Evolutionary conservation across 2,888 invertebrate genomes (phyloP).

Genomic region (Temnothorax ravouxi): DNA sequence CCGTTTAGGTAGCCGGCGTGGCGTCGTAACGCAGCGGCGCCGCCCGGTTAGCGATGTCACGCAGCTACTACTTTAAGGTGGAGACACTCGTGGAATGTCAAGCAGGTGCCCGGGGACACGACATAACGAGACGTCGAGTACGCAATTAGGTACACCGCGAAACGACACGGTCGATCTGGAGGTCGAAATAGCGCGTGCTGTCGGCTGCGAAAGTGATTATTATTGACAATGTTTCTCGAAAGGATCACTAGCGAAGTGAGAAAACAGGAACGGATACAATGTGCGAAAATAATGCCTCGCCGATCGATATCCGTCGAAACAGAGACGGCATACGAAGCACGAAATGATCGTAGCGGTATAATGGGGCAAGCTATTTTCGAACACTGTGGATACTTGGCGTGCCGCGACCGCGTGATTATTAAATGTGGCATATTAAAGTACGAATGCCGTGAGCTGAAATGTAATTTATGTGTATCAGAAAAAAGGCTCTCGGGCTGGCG

Average conservation of each 20-base stretch:
- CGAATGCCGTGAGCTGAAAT: conserved; percentile 20
- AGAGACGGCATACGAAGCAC: neutral
- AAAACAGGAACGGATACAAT: neutral
- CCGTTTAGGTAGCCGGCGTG: conserved; percentile 34
- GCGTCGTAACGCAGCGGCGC: conserved; percentile 35
- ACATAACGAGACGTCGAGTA: conserved; percentile 49
- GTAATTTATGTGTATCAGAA: conserved; percentile 29
- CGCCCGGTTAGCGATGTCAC: conserved; percentile 43
- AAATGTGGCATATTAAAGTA: conserved; percentile 41
- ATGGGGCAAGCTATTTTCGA: neutral
- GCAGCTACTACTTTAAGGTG: conserved; percentile 39
- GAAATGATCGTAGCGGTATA: neutral
- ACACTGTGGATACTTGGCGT: neutral
- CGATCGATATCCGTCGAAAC: neutral
- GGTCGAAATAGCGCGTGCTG: conserved; percentile 56
- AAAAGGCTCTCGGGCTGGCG: conserved; percentile 5
- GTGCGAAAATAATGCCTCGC: neutral
- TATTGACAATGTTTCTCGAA: conserved; percentile 31
- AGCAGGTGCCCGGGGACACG: conserved; percentile 57
- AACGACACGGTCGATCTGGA: conserved; percentile 41
- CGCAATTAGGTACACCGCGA: conserved; percentile 50
- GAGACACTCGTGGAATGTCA: conserved; percentile 46
- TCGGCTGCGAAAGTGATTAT: conserved; percentile 64
- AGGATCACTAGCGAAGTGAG: neutral
- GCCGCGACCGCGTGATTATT: conserved; percentile 37